Percentiles rank a stretch among this genome's conserved stretches.
Conservation (phyloP, 2,888 invertebrate species). For the Hesperia comma region DNA sequence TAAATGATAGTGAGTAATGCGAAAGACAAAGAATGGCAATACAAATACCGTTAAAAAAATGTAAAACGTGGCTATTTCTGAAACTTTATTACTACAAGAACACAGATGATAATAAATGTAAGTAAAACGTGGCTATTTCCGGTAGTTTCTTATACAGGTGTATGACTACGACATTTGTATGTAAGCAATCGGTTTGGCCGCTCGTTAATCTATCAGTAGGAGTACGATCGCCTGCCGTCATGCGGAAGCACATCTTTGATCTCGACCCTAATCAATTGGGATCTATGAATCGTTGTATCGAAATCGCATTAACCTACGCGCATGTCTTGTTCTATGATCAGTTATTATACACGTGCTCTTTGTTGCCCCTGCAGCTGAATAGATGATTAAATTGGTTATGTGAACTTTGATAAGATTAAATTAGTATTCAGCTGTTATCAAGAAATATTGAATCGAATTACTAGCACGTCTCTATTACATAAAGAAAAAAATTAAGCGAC, state of each 20-base stretch:
- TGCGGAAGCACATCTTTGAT: conserved; percentile 77
- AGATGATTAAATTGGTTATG: conserved; percentile 2
- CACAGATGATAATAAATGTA: too few species aligned
- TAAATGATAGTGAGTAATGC: too few species aligned
- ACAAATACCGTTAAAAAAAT: too few species aligned
- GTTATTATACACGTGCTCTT: conserved; percentile 22
- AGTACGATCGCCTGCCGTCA: conserved; percentile 55
- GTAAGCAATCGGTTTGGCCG: conserved; percentile 44
- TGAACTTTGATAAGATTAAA: too few species aligned
- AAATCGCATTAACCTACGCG: conserved; percentile 67
- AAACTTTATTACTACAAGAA: too few species aligned
- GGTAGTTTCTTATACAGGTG: not conserved
- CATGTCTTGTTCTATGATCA: conserved; percentile 58
- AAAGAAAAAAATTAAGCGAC: too few species aligned
- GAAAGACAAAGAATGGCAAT: too few species aligned
- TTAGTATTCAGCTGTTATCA: not conserved
- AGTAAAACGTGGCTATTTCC: not conserved
- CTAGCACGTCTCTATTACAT: too few species aligned
- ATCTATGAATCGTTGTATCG: conserved; percentile 64
- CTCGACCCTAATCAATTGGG: conserved; percentile 71
- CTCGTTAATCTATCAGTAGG: conserved; percentile 50
- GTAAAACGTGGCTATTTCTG: too few species aligned
- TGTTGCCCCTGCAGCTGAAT: conserved; percentile 5
- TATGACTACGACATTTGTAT: conserved; percentile 25
- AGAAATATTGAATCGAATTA: too few species aligned